phyloP scores from a whole-genome alignment of 2,888 invertebrate genomes.

The Cremastinae sp. region DNA sequence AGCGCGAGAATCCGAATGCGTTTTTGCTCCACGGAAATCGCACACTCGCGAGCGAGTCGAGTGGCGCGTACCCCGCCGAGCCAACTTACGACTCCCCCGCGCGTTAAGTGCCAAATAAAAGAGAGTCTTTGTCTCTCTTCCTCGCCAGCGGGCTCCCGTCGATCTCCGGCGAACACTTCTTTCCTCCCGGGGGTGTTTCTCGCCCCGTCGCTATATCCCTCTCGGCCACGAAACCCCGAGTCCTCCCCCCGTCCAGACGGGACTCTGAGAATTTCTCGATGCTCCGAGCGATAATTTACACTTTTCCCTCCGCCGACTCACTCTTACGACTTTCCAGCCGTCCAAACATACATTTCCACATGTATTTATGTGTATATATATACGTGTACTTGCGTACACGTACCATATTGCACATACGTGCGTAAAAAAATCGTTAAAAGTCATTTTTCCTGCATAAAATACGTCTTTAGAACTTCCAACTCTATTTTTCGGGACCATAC shows the following conservation, averaged over 20 bases:
- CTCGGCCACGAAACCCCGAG: slow-evolving; percentile 31
- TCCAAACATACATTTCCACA: slow-evolving; percentile 13
- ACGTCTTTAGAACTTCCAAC: too few species aligned
- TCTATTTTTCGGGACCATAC: too few species aligned
- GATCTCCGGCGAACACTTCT: slow-evolving; percentile 43
- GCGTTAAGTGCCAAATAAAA: slow-evolving; percentile 76
- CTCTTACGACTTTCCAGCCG: slow-evolving; percentile 47
- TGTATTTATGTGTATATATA: slow-evolving; percentile 16
- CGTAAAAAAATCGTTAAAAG: too few species aligned
- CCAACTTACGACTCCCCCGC: slow-evolving; percentile 42
- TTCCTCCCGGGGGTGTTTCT: slow-evolving; percentile 54
- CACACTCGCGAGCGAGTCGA: slow-evolving; percentile 59
- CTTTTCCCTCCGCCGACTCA: slow-evolving; percentile 59
- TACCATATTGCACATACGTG: too few species aligned
- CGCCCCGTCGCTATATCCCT: slow-evolving; percentile 43
- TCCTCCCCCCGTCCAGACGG: slow-evolving; percentile 57
- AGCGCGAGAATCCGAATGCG: slow-evolving; percentile 52
- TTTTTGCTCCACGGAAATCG: slow-evolving; percentile 29
- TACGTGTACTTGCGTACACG: neutral
- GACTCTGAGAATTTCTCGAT: slow-evolving; percentile 70
- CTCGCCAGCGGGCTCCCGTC: slow-evolving; percentile 51
- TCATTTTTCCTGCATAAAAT: too few species aligned
- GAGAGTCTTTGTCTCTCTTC: slow-evolving; percentile 76
- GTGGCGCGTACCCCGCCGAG: slow-evolving; percentile 67
- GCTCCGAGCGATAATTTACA: slow-evolving; percentile 67